phyloP scores from a whole-genome alignment of 2,113 vertebrate genomes.

The Engraulis encrasicolus region DNA sequence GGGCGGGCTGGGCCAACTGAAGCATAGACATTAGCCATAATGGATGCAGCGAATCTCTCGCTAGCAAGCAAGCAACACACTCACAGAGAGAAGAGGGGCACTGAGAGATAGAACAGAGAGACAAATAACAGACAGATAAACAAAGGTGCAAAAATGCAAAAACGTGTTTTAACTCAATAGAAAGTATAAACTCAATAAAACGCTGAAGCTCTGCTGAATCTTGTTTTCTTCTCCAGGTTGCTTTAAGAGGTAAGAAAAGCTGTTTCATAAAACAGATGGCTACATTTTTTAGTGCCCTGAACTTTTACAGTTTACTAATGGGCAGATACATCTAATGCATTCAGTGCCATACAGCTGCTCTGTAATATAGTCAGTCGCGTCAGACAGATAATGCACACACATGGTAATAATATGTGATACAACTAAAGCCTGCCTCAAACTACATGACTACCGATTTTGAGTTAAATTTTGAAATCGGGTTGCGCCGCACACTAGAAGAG shows the following conservation, averaged over 20 bases:
- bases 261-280: conserved; percentile 16
- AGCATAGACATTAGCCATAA: conserved; percentile 60
- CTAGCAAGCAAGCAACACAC: not conserved
- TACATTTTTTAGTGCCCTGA: not conserved
- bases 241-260: not conserved
- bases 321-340: not conserved
- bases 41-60: conserved; percentile 14
- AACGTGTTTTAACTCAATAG: conserved; percentile 55
- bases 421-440: too few species aligned
- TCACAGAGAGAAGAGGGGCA: not conserved
- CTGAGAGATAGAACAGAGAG: not conserved
- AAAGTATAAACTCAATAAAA: conserved; percentile 22
- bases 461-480: too few species aligned
- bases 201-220: not conserved
- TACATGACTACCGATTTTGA: too few species aligned
- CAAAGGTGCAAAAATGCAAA: not conserved
- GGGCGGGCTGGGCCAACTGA: not conserved
- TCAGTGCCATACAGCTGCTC: not conserved
- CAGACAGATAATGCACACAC: not conserved
- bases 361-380: not conserved
- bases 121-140: not conserved
- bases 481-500: too few species aligned
- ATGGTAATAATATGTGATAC: too few species aligned
- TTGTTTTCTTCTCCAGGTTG: not conserved
- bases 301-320: not conserved